Evolutionary conservation across 2,888 invertebrate genomes (phyloP), one percentile per base, ranked within the genome.

Genomic region (Drosophila tanythrix): DNA sequence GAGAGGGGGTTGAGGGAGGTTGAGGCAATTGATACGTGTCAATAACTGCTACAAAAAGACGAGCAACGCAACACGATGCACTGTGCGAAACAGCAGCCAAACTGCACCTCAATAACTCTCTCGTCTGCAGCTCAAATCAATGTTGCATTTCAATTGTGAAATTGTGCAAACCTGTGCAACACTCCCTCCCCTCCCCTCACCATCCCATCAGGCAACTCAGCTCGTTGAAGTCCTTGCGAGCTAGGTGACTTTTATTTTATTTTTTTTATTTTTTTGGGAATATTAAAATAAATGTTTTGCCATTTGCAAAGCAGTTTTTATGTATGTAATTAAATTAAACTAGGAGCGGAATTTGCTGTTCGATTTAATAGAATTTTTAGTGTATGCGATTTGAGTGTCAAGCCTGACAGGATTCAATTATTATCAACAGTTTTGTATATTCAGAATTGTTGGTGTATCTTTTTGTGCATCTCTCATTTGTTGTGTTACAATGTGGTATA

Each of bases 131-230:
- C 81, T 81, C 89, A 89, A 90, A 88, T 90, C 88, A 89, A 88
- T 79, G 90, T 87, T 87, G 88, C 88, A 89, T 88, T 88, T 90
- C 89, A 89, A 90, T 89, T 87, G 82, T 74, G 70, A 81, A 81
- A 85, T 81, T 83, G 25, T 25, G 80, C 75, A 77, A 86, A 72
- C 71, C 81, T 59, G 53, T 51, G 38, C 60, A 73, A 78, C 67
- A 66, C n/a, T 56, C 40, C 72, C n/a, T 56, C 40, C 40, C 72
- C 56, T 51, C 55, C 53, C 53, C 59, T 48, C 72, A n/a, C 7
- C 25, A 15, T 8, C 6, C 29, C 2, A 13, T n/a, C 43, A 5
- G 7, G 46, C 25, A 46, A 15, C 46, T 25, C 46, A 8, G 46
- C 6, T 57, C 10, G 48, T 33, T 6, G 43, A 46, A 57, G 43